Evolutionary conservation across 2,797 vertebrate species (phyloP).

Genomic region (Hydrophis major): DNA sequence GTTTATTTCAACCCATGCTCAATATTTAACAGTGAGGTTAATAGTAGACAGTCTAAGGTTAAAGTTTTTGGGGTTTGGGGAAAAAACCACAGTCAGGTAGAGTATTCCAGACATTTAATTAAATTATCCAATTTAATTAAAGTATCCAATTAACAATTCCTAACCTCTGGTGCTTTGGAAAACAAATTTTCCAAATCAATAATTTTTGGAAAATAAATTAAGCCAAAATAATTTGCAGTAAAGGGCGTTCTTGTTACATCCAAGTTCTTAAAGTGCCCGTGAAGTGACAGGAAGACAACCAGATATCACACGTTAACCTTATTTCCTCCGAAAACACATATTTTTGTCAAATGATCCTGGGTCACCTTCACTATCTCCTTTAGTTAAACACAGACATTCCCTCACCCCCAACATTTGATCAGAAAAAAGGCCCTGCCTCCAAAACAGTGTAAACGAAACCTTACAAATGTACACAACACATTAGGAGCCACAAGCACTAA

Average conservation of each 20-base stretch:
- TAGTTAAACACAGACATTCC: conserved; percentile 27
- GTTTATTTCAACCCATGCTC: too few species aligned
- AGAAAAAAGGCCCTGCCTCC: conserved; percentile 38
- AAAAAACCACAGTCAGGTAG: too few species aligned
- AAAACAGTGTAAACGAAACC: conserved; percentile 55
- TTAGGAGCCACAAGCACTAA: conserved; percentile 67
- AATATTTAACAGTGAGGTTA: too few species aligned
- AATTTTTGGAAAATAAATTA: not conserved
- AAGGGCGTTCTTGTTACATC: not conserved
- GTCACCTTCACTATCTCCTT: not conserved
- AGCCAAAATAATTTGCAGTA: not conserved
- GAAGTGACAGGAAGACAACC: not conserved
- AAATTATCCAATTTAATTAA: too few species aligned
- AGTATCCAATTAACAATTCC: too few species aligned
- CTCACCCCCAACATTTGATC: not conserved
- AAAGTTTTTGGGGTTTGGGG: too few species aligned
- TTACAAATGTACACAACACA: conserved; percentile 59
- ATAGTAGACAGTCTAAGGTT: too few species aligned
- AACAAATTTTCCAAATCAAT: too few species aligned
- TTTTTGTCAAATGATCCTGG: not conserved
- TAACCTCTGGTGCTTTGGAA: too few species aligned
- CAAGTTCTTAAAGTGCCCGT: not conserved
- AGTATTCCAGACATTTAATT: too few species aligned
- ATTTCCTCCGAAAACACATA: not conserved
- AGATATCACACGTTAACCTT: not conserved